Conservation (phyloP, 2,113 vertebrate species). For the Cyprinus carpio region DNA sequence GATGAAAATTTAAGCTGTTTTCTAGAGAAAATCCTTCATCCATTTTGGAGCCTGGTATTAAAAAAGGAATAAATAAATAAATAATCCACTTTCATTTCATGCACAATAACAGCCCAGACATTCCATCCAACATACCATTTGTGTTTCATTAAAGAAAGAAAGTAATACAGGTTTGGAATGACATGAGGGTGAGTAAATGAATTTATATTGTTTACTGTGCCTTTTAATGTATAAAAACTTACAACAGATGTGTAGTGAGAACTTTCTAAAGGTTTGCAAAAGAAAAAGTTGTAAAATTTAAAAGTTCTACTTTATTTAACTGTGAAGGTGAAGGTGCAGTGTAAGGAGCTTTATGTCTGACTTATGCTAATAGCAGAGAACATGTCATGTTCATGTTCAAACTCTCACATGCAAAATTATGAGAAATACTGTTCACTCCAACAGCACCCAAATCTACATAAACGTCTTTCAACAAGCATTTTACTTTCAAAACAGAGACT, state of each 20-base stretch:
- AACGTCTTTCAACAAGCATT: too few species aligned
- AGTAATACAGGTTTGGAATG: background rate
- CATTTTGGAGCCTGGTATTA: background rate
- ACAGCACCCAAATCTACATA: too few species aligned
- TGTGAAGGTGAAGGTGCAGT: too few species aligned
- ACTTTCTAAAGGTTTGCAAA: background rate
- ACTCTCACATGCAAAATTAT: too few species aligned
- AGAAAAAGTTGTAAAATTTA: background rate
- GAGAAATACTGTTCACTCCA: too few species aligned
- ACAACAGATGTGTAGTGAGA: background rate
- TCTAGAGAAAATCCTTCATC: background rate
- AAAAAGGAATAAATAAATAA: background rate
- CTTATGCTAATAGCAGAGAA: too few species aligned
- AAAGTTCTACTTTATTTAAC: too few species aligned
- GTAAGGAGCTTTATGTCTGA: too few species aligned
- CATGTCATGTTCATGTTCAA: too few species aligned
- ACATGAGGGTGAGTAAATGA: background rate
- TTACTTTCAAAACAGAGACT: too few species aligned
- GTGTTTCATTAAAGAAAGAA: background rate
- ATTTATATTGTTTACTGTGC: background rate
- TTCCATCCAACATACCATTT: background rate
- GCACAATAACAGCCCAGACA: background rate
- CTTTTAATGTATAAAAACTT: background rate
- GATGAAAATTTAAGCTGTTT: background rate
- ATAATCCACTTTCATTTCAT: background rate